Evolutionary conservation across 2,113 vertebrate genomes (phyloP).

Genomic region (Pygoscelis antarcticus): DNA sequence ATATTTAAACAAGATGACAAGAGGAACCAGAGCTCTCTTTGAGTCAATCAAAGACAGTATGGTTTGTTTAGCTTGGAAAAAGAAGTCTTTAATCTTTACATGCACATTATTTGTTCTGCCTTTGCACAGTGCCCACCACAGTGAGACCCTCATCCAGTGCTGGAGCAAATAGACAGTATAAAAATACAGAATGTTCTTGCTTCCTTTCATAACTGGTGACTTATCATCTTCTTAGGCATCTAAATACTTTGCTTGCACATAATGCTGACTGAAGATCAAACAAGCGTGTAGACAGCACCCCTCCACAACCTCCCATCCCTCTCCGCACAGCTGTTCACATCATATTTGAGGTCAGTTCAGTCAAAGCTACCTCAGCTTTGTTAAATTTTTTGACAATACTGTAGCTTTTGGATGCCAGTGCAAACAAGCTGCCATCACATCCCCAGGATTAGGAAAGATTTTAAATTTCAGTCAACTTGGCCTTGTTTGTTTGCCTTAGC

Average conservation of each 20-base stretch:
- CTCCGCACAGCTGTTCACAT: conserved; percentile 26
- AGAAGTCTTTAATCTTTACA: conserved; percentile 43
- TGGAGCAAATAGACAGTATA: background rate
- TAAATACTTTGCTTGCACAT: conserved; percentile 11
- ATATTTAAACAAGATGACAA: background rate
- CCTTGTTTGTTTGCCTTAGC: conserved; percentile 64
- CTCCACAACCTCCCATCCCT: background rate
- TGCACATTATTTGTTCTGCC: background rate
- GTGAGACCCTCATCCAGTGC: background rate
- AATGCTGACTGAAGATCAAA: conserved; percentile 61
- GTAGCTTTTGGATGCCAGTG: conserved; percentile 32
- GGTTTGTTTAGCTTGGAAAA: background rate
- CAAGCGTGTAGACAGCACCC: background rate
- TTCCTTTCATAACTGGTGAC: conserved; percentile 22
- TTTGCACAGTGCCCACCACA: conserved; percentile 3
- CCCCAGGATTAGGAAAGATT: conserved; percentile 32
- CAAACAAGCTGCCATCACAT: conserved; percentile 55
- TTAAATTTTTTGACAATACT: conserved; percentile 45
- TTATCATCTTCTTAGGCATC: conserved; percentile 1
- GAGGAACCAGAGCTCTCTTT: background rate
- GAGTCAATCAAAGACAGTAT: background rate
- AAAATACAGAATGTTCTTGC: background rate
- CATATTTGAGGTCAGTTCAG: conserved; percentile 51
- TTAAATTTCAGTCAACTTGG: conserved; percentile 61
- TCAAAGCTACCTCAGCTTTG: conserved; percentile 32